A percentile compares a stretch with the other conserved stretches of the same genome.
These are phyloP conservation scores for Pipistrellus kuhlii DNA, from an alignment of 2,797 vertebrate species.

Conservation along the genomic window DNA sequence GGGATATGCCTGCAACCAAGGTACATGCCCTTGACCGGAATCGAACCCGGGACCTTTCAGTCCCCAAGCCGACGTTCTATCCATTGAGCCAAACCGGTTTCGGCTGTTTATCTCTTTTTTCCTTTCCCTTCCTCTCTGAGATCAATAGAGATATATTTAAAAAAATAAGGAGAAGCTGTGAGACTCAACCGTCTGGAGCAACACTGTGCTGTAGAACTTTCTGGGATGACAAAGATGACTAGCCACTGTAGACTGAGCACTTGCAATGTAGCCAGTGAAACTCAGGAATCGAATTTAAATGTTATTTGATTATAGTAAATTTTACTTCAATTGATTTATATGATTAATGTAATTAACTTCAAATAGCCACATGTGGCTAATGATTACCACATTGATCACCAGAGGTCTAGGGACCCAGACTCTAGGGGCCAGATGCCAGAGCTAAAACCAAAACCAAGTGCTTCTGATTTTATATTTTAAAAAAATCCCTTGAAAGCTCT, in stretches of 20 bases:
- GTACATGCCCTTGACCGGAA: too few species aligned
- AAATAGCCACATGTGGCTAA: background rate
- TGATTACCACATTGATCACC: background rate
- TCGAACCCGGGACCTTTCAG: too few species aligned
- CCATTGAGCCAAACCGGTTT: too few species aligned
- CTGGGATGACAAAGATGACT: background rate
- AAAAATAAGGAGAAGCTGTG: background rate
- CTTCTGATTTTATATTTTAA: background rate
- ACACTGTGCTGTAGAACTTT: background rate
- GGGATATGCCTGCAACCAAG: too few species aligned
- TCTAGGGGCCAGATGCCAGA: background rate
- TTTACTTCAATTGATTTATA: constrained; percentile 26
- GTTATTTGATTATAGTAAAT: constrained; percentile 41
- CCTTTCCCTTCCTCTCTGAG: too few species aligned
- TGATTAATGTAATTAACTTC: constrained; percentile 43
- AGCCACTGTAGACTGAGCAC: background rate
- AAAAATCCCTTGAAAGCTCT: background rate
- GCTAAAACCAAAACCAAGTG: background rate
- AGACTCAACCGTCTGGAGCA: background rate
- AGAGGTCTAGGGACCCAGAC: background rate
- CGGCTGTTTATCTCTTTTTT: too few species aligned
- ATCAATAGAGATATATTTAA: too few species aligned
- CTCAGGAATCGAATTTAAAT: background rate
- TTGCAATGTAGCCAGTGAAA: background rate
- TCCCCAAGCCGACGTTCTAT: too few species aligned